Evolutionary conservation across 2,888 invertebrate genomes (phyloP), one percentile per base, ranked within the genome.

Genomic region (Spodoptera picta): DNA sequence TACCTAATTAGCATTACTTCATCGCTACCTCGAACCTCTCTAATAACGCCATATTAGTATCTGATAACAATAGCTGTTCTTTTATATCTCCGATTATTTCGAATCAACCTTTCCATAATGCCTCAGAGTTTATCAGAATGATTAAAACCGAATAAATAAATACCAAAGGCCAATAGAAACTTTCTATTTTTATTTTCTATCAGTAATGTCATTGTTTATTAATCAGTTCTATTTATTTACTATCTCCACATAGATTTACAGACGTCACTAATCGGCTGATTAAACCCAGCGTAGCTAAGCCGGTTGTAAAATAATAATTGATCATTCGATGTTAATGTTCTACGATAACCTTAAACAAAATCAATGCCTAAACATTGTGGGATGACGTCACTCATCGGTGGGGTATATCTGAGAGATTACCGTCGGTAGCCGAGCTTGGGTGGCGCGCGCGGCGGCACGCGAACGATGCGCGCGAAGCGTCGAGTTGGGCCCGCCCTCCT

Each of bases 381-480:
- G 56, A 62, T 76, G 79, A 74, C 74, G 79, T 74, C 69, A 73
- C 60, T 59, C 59, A 60, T 69, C 60, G 49, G 80, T 75, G 73
- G 65, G 66, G 70, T 78, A 77, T 68, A 73, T 66, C 60, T 55
- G 60, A 57, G 55, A 73, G 73, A 77, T 73, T 73, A 78, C 76
- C 69, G 80, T 81, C 91, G 82, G 92, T 89, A 91, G 92, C 88
- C 74, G 81, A 82, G 86, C 88, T 83, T 92, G 92, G 92, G 92
- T 91, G 92, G 93, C 90, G 87, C 87, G 82, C 83, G 86, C 83
- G 82, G 80, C 71, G 87, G 90, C 92, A 92, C 92, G 91, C 91
- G 92, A 90, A 82, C 87, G 83, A 82, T 82, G 85, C 84, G 86
- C 85, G 86, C 85, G 83, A 83, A 85, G 82, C 88, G 80, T 82